Percentiles rank a stretch among this genome's conserved stretches.
These are phyloP conservation scores for Diachasmimorpha longicaudata DNA, from an alignment of 1,140 invertebrate genomes.

Conservation along the genomic window DNA sequence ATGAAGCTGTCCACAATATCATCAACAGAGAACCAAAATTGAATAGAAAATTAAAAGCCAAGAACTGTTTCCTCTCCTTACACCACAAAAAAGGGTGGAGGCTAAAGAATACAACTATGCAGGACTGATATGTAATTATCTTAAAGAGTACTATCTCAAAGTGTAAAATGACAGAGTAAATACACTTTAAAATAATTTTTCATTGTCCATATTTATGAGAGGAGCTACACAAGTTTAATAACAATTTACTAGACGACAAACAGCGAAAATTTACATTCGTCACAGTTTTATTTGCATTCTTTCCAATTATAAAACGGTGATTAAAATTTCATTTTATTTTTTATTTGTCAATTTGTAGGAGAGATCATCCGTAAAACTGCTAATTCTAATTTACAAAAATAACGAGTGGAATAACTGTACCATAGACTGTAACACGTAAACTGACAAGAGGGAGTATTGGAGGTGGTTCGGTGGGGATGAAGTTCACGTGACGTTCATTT, in stretches of 20 bases:
- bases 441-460: background rate
- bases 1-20: too few relatives aligned
- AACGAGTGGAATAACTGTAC: background rate
- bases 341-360: background rate
- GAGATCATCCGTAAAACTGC: background rate
- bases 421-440: background rate
- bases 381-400: constrained; percentile 8
- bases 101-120: too few relatives aligned
- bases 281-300: background rate
- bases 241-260: constrained; percentile 46
- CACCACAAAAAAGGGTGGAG: too few relatives aligned
- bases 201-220: too few relatives aligned
- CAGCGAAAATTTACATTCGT: too few relatives aligned
- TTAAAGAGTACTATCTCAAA: too few relatives aligned
- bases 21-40: too few relatives aligned
- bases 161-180: too few relatives aligned
- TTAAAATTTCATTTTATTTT: background rate
- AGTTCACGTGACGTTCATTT: constrained; percentile 3
- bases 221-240: constrained; percentile 38
- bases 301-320: background rate
- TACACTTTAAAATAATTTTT: too few relatives aligned
- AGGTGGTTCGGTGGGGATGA: background rate
- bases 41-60: too few relatives aligned
- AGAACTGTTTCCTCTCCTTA: too few relatives aligned
- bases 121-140: too few relatives aligned